Evolutionary conservation across 2,888 invertebrate species (phyloP).

Genomic region (Quadroppia sp.): DNA sequence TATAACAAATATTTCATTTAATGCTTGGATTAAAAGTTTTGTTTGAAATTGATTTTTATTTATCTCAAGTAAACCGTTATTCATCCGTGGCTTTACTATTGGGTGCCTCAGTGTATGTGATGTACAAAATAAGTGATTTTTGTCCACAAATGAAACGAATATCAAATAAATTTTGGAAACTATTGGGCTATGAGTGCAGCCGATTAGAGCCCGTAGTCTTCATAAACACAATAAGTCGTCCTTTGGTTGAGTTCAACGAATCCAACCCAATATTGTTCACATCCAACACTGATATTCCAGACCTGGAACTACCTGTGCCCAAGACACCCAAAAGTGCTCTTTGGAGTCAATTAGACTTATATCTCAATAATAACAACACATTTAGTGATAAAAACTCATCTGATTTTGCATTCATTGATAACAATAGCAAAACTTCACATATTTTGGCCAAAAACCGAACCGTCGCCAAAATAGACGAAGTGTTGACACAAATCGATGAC

Average conservation of each 20-base stretch:
- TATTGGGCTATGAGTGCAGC: constrained; percentile 18
- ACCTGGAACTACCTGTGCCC: neutral
- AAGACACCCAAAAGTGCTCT: neutral
- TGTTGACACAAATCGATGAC: constrained; percentile 40
- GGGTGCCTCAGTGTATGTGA: constrained; percentile 23
- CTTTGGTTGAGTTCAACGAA: constrained; percentile 13
- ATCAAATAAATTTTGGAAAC: neutral
- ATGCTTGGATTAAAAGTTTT: too few species aligned
- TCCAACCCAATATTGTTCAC: neutral
- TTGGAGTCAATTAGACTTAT: neutral
- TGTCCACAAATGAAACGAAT: constrained; percentile 11
- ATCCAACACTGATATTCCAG: constrained; percentile 11
- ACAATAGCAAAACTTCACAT: neutral
- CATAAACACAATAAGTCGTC: neutral
- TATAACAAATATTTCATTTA: too few species aligned
- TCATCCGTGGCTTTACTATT: constrained; percentile 13
- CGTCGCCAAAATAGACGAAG: constrained; percentile 38
- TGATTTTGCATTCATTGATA: neutral
- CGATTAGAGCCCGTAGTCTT: neutral
- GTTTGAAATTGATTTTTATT: too few species aligned
- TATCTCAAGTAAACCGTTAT: constrained; percentile 38
- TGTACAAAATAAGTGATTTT: constrained; percentile 35
- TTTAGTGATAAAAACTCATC: neutral
- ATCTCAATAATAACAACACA: neutral
- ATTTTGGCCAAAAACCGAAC: constrained; percentile 15